Conservation (phyloP, 2,797 vertebrate genomes). For the Sebastes elongatus region DNA sequence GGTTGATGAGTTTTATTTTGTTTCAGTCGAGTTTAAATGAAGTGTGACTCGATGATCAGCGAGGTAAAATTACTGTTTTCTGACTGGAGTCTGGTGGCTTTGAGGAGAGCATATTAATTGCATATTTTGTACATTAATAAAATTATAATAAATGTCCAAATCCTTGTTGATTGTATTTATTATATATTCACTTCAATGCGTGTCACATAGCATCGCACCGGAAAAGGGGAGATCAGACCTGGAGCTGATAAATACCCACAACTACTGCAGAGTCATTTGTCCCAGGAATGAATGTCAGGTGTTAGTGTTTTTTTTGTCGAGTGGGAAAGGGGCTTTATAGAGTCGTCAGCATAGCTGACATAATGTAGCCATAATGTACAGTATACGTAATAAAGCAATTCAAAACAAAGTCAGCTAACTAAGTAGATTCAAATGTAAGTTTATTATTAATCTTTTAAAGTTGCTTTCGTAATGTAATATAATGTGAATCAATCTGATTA, state of each 20-base stretch:
- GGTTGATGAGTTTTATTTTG: neutral
- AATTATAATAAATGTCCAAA: neutral
- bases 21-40: neutral
- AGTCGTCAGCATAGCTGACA: neutral
- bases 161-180: neutral
- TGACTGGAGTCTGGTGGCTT: neutral
- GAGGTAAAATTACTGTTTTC: neutral
- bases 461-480: neutral
- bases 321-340: neutral
- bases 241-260: neutral
- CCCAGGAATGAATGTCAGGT: neutral
- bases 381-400: neutral
- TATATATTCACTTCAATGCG: neutral
- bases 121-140: neutral
- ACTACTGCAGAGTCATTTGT: neutral
- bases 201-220: neutral
- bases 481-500: constrained; percentile 13
- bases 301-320: neutral
- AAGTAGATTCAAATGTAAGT: neutral
- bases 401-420: neutral
- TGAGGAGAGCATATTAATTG: neutral
- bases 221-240: neutral
- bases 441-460: neutral
- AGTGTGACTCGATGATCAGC: neutral
- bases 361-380: no score